Percentiles rank a stretch among this genome's conserved stretches.
These are phyloP conservation scores for Papilio demoleus DNA, from an alignment of 2,888 invertebrate species.

Conservation along the genomic window DNA sequence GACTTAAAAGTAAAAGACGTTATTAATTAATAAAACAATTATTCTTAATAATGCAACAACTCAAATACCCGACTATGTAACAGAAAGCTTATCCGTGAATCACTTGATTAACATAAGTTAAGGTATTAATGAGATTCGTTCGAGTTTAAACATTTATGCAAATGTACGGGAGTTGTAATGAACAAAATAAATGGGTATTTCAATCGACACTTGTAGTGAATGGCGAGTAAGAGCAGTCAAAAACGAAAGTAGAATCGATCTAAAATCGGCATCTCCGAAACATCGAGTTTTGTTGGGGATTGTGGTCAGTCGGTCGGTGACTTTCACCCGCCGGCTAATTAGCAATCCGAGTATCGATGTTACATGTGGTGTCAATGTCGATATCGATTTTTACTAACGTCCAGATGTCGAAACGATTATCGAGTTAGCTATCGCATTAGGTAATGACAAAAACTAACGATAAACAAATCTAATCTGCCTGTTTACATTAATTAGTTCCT, in stretches of 20 bases:
- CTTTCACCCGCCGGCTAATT: constrained; percentile 79
- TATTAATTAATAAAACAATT: too few relatives aligned
- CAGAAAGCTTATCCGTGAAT: constrained; percentile 2
- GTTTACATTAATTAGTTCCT: too few relatives aligned
- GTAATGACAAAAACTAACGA: not conserved
- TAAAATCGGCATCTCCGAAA: constrained; percentile 79
- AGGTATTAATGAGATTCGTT: constrained; percentile 43
- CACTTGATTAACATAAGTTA: not conserved
- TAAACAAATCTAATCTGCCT: not conserved
- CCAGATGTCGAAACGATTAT: constrained; percentile 42
- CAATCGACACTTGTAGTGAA: constrained; percentile 62
- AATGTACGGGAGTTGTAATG: constrained; percentile 44
- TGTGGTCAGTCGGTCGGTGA: constrained; percentile 82
- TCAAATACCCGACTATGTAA: too few relatives aligned
- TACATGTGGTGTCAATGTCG: constrained; percentile 64
- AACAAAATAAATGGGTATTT: constrained; percentile 68
- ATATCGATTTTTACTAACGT: constrained; percentile 62
- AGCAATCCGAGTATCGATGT: constrained; percentile 73
- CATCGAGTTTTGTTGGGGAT: constrained; percentile 66
- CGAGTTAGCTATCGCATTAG: constrained; percentile 3
- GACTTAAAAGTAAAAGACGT: constrained; percentile 13
- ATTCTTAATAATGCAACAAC: too few relatives aligned
- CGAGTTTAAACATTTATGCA: constrained; percentile 39
- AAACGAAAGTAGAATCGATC: constrained; percentile 83
- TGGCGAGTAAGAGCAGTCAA: constrained; percentile 79